Evolutionary conservation across 1,140 invertebrate species (phyloP).

Genomic region (Drosophila littoralis): DNA sequence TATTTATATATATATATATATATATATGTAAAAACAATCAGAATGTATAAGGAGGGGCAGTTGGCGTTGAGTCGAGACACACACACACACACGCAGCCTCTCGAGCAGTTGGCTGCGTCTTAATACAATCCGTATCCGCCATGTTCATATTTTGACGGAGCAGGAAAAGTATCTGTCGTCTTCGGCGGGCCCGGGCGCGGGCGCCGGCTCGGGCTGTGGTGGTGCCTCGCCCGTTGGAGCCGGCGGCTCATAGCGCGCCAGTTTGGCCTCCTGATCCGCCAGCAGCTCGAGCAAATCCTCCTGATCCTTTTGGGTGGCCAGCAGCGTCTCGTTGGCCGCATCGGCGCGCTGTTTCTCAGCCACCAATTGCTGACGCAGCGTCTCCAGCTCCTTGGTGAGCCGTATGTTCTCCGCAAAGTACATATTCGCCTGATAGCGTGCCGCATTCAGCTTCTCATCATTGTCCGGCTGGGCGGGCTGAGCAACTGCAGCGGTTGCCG

Average conservation of each 20-base stretch:
- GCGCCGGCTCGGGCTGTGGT: slow-evolving; percentile 3
- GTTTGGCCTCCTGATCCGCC: slow-evolving; percentile 87
- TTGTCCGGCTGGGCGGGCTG: slow-evolving; percentile 20
- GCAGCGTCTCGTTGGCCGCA: slow-evolving; percentile 85
- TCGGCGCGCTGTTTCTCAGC: slow-evolving; percentile 62
- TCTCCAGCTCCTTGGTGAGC: slow-evolving; percentile 83
- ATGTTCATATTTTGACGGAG: too few relatives aligned
- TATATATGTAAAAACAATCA: slow-evolving; percentile 39
- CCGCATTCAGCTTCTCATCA: slow-evolving; percentile 63
- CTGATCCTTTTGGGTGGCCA: slow-evolving; percentile 93
- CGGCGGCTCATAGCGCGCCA: slow-evolving; percentile 56
- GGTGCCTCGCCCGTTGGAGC: slow-evolving; percentile 13
- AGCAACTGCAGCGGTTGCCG: not conserved
- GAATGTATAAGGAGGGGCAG: slow-evolving; percentile 40
- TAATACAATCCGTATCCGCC: slow-evolving; percentile 7
- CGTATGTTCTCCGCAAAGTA: slow-evolving; percentile 81
- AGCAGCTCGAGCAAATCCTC: slow-evolving; percentile 95
- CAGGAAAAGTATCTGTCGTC: slow-evolving; percentile 42
- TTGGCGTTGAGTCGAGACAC: slow-evolving; percentile 26
- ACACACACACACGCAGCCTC: too few relatives aligned
- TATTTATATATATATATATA: slow-evolving; percentile 2
- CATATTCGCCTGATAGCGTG: slow-evolving; percentile 75
- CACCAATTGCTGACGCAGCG: slow-evolving; percentile 59
- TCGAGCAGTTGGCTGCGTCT: not conserved
- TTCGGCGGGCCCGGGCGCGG: slow-evolving; percentile 12